Evolutionary conservation across 23 tunicate species (phyloP).

Genomic region (Ciona savignyi): DNA sequence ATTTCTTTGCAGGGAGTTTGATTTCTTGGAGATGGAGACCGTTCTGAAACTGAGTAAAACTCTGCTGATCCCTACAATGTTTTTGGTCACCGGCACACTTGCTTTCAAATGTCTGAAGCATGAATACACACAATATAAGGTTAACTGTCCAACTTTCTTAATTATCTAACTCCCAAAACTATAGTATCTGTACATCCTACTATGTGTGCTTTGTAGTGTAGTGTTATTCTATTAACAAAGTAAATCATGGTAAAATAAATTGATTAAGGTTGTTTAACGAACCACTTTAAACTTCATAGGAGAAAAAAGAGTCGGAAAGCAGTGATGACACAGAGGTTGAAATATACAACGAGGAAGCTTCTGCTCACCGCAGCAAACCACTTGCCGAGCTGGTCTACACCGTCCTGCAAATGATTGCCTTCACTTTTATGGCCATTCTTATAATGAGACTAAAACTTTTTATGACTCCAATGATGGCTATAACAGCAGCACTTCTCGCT

Average conservation of each 20-base stretch:
- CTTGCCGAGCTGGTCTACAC: constrained; percentile 81
- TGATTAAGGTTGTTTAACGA: no score
- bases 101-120: constrained; percentile 54
- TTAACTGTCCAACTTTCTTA: no score
- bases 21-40: constrained; percentile 85
- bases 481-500: constrained; percentile 57
- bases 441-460: constrained; percentile 97
- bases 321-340: not conserved
- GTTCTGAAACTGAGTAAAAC: constrained; percentile 70
- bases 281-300: not conserved
- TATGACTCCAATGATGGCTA: constrained; percentile 99
- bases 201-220: no score
- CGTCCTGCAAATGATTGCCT: constrained; percentile 89
- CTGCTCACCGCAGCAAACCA: constrained; percentile 80
- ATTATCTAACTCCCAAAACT: no score
- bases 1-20: constrained; percentile 91
- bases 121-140: constrained; percentile 58
- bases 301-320: constrained; percentile 10
- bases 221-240: no score
- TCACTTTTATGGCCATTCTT: constrained; percentile 88
- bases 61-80: constrained; percentile 58
- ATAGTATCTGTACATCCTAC: no score
- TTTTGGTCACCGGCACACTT: constrained; percentile 38
- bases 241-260: no score
- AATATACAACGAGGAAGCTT: constrained; percentile 21